Percentiles rank a stretch among this genome's conserved stretches.
These are phyloP conservation scores for Acromyrmex echinatior DNA, from an alignment of 1,140 invertebrate species.

Conservation along the genomic window DNA sequence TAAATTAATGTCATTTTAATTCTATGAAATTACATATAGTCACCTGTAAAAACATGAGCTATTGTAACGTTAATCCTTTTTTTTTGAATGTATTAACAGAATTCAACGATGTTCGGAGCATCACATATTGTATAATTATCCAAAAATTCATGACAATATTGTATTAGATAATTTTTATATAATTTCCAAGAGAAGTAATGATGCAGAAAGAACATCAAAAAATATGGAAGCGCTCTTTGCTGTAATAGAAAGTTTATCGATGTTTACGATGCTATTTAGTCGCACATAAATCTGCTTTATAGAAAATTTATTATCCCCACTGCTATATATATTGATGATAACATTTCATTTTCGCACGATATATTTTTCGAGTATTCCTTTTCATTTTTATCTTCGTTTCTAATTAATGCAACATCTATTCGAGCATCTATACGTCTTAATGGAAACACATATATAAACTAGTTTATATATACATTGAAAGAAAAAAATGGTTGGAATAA, in stretches of 20 bases:
- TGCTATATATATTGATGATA: conserved; percentile 13
- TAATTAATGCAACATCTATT: neutral
- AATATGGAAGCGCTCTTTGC: conserved; percentile 21
- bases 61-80: too few species aligned
- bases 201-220: neutral
- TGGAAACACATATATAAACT: neutral
- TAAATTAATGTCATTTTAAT: neutral
- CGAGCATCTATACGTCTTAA: neutral
- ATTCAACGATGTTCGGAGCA: neutral
- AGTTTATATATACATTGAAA: neutral
- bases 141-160: conserved; percentile 24
- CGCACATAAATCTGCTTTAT: conserved; percentile 52
- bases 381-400: neutral
- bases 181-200: conserved; percentile 33
- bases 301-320: conserved; percentile 50
- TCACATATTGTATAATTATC: neutral
- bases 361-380: neutral
- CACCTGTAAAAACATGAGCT: too few species aligned
- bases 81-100: neutral
- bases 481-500: too few species aligned
- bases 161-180: conserved; percentile 30
- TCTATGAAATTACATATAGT: neutral
- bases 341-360: conserved; percentile 1
- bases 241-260: conserved; percentile 60
- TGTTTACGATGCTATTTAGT: conserved; percentile 55